Conservation (phyloP, 2,113 vertebrate species). For the Cercocebus atys region DNA sequence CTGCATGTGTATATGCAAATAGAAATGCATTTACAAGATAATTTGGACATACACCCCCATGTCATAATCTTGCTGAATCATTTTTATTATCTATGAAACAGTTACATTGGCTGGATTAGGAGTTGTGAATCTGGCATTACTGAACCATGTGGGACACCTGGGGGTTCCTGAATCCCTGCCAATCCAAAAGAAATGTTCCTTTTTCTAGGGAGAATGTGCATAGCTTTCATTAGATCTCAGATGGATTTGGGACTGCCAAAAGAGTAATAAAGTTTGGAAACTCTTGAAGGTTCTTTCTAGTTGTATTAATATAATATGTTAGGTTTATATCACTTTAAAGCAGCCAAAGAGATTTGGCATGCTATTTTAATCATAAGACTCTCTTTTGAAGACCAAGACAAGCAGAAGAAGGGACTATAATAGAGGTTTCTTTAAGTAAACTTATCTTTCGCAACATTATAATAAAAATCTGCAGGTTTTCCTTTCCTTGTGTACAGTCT, state of each 20-base stretch:
- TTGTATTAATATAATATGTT: neutral
- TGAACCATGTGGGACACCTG: neutral
- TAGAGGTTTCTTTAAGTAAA: constrained; percentile 71
- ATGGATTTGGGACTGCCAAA: neutral
- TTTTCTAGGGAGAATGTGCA: neutral
- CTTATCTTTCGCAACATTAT: constrained; percentile 70
- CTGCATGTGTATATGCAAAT: neutral
- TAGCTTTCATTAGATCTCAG: neutral
- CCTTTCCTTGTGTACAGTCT: constrained; percentile 58
- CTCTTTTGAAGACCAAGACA: constrained; percentile 59
- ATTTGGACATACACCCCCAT: neutral
- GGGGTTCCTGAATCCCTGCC: neutral
- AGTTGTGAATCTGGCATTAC: neutral
- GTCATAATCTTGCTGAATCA: neutral
- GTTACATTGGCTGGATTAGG: neutral
- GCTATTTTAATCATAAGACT: constrained; percentile 66
- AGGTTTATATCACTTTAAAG: constrained; percentile 50
- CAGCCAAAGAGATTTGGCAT: neutral
- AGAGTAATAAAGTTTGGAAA: neutral
- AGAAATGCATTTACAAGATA: neutral
- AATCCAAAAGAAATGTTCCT: neutral
- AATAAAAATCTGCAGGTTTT: constrained; percentile 76
- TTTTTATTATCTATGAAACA: neutral
- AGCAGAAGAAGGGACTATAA: constrained; percentile 63
- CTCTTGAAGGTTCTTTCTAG: neutral